A percentile compares a stretch with the other conserved stretches of the same genome.
Evolutionary conservation across 2,797 vertebrate species (phyloP).

Genomic region (Prunella strophiata): DNA sequence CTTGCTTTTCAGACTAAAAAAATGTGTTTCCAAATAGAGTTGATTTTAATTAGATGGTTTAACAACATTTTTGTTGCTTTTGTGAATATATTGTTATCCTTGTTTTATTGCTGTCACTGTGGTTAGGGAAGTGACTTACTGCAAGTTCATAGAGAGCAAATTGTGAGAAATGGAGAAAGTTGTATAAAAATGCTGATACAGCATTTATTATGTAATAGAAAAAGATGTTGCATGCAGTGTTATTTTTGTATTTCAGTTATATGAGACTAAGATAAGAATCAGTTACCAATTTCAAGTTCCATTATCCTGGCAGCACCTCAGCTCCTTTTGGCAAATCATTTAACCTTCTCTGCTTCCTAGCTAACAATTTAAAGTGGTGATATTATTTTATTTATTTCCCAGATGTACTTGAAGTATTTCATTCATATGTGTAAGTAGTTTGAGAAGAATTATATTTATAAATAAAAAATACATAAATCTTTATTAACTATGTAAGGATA

Average conservation of each 20-base stretch:
- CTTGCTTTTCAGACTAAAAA: background rate
- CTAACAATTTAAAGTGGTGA: background rate
- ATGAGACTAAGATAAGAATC: background rate
- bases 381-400: background rate
- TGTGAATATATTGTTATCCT: background rate
- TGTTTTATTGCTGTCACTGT: background rate
- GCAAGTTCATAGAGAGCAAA: background rate
- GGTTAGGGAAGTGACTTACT: background rate
- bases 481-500: background rate
- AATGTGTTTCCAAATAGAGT: background rate
- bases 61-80: background rate
- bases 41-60: background rate
- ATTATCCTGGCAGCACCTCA: background rate
- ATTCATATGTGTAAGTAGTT: background rate
- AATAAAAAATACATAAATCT: background rate
- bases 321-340: conserved; percentile 10
- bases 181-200: background rate
- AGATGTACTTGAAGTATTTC: background rate
- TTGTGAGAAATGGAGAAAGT: background rate
- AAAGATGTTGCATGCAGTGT: background rate
- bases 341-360: background rate
- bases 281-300: background rate
- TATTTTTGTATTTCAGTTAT: background rate
- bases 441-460: background rate
- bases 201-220: background rate